Base-by-base conservation (phyloP, 2,888 invertebrate species). In the Arctia plantaginis region DNA sequence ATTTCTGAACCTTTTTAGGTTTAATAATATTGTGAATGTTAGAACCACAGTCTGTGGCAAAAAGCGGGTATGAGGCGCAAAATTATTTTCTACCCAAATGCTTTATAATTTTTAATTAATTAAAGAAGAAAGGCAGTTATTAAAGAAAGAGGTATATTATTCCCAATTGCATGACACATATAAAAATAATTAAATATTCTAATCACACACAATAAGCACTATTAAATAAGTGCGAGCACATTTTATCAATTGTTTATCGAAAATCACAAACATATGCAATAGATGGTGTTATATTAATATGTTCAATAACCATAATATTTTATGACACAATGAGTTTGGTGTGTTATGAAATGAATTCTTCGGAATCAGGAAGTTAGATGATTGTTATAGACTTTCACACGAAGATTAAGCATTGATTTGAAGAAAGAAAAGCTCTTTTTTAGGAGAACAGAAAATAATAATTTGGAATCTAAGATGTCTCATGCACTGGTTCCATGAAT, bases 221-320 rank as follows among this genome's bases (percentile, higher is more conserved):
- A 62, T 18, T 30, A 30, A 59, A 59, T 27, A 30, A 59, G 59
- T 30, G 27, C 18, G 62, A 62, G 6, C 7, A 30, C 7, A 0
- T 62, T 30, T 27, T 30, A 62, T 62, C 30, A 6, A 62, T 30
- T 62, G 30, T 62, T 30, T 62, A 66, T 35, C 39, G n/a, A 66
- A 35, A 66, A 23, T 66, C 35, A 66, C 65, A 66, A 66, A 66
- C 10, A 39, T 66, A n/a, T 66, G 55, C 44, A 35, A 35, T n/a
- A 51, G 33, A 23, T 18, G 51, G 33, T 59, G 33, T 23, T 69
- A 59, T 35, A 39, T 69, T 69, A 51, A 55, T 51, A 55, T 55
- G 33, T 30, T n/a, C 33, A 55, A 55, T 69, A 69, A 55, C 35
- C 20, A 55, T 65, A 15, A 65, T 47, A 65, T 71, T 65, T 65